A percentile compares a stretch with the other conserved stretches of the same genome.
These are phyloP conservation scores for Macaca nemestrina DNA, from an alignment of 2,113 vertebrate genomes.

Conservation along the genomic window DNA sequence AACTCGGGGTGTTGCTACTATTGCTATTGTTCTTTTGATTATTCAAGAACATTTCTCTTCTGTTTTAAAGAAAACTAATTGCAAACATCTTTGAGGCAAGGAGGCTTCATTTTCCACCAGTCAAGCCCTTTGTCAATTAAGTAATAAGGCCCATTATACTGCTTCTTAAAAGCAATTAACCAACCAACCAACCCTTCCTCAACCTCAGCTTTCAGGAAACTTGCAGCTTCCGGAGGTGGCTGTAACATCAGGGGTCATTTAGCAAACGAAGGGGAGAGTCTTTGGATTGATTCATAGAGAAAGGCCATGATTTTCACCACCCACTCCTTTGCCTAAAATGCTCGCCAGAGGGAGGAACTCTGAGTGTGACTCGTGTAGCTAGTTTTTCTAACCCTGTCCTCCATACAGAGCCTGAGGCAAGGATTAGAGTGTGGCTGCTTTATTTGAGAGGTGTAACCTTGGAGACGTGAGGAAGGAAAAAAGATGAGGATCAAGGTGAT, in stretches of 20 bases:
- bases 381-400: neutral
- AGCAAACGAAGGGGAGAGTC: neutral
- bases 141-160: neutral
- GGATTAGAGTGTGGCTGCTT: neutral
- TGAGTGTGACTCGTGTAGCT: neutral
- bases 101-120: neutral
- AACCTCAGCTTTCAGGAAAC: neutral
- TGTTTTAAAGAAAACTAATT: constrained; percentile 22
- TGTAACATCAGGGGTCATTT: neutral
- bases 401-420: neutral
- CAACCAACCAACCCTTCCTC: neutral
- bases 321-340: neutral
- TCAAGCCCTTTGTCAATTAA: neutral
- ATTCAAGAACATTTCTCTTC: neutral
- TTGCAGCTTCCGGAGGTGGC: neutral
- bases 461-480: neutral
- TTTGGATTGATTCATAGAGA: neutral
- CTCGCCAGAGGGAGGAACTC: neutral
- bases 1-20: neutral
- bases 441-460: neutral
- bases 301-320: neutral
- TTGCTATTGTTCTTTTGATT: neutral
- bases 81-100: neutral
- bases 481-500: neutral
- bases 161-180: neutral